Evolutionary conservation across 2,888 invertebrate genomes (phyloP).

Genomic region (Protonemura montana): DNA sequence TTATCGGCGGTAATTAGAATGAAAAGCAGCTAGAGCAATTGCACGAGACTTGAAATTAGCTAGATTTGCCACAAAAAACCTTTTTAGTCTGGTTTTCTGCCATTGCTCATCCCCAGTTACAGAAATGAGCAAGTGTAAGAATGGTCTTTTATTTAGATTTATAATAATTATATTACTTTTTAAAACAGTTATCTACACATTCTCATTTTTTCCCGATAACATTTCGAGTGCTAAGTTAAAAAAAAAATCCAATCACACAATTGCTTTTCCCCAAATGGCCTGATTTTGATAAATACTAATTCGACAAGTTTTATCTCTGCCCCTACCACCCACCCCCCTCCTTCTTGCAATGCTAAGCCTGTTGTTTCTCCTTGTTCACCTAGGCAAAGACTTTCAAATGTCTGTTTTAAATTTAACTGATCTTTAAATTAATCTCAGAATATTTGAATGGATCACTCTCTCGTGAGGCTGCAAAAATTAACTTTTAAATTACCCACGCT

Average conservation of each 20-base stretch:
- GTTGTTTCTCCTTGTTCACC: not conserved
- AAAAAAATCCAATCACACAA: not conserved
- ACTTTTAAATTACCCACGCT: not conserved
- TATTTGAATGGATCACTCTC: constrained; percentile 17
- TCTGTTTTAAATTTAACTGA: constrained; percentile 24
- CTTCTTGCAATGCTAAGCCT: not conserved
- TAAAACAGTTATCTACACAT: not conserved
- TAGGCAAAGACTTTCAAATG: not conserved
- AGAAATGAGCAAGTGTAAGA: not conserved
- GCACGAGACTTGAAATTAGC: not conserved
- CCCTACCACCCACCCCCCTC: too few relatives aligned
- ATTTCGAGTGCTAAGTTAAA: not conserved
- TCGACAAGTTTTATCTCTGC: too few relatives aligned
- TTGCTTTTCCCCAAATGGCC: not conserved
- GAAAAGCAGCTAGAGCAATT: not conserved
- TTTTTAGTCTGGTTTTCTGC: not conserved
- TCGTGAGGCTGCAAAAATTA: constrained; percentile 23
- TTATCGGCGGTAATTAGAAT: not conserved
- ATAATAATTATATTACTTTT: not conserved
- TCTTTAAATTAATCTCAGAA: constrained; percentile 28
- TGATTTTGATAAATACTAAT: not conserved
- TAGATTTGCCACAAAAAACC: constrained; percentile 7
- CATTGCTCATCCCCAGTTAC: not conserved
- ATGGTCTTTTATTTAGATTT: not conserved
- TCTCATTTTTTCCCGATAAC: not conserved